Evolutionary conservation across 1,140 invertebrate genomes (phyloP).

Genomic region (Oncopodura yosiiana): DNA sequence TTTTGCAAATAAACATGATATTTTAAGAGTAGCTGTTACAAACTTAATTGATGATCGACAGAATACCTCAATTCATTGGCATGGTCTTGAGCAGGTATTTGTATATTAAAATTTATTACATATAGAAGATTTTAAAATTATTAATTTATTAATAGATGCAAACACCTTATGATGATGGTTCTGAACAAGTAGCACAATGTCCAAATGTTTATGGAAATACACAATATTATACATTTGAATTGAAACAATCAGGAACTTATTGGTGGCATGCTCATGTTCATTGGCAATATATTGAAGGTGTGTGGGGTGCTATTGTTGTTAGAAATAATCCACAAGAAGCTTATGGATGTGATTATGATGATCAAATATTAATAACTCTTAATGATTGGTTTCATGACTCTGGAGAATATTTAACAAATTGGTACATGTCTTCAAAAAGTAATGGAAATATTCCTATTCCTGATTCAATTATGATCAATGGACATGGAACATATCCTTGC

Average conservation of each 20-base stretch:
- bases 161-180: conserved; percentile 15
- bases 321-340: conserved; percentile 1
- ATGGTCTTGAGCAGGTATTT: conserved; percentile 13
- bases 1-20: conserved; percentile 8
- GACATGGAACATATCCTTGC: conserved; percentile 18
- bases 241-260: conserved; percentile 13
- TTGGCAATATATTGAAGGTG: conserved; percentile 22
- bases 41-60: conserved; percentile 20
- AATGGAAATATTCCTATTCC: conserved; percentile 8
- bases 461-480: conserved; percentile 17
- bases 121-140: neutral
- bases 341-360: conserved; percentile 9
- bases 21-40: conserved; percentile 3
- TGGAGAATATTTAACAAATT: neutral
- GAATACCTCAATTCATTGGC: conserved; percentile 17
- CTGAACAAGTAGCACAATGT: conserved; percentile 18
- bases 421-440: conserved; percentile 1
- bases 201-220: neutral
- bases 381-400: conserved; percentile 23
- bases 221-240: conserved; percentile 5
- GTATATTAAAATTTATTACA: no score
- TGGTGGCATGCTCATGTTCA: conserved; percentile 23
- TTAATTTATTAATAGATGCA: neutral
- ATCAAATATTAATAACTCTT: conserved; percentile 9
- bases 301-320: conserved; percentile 17